phyloP scores from a whole-genome alignment of 2,113 vertebrate genomes.

The Pluvianellus socialis region DNA sequence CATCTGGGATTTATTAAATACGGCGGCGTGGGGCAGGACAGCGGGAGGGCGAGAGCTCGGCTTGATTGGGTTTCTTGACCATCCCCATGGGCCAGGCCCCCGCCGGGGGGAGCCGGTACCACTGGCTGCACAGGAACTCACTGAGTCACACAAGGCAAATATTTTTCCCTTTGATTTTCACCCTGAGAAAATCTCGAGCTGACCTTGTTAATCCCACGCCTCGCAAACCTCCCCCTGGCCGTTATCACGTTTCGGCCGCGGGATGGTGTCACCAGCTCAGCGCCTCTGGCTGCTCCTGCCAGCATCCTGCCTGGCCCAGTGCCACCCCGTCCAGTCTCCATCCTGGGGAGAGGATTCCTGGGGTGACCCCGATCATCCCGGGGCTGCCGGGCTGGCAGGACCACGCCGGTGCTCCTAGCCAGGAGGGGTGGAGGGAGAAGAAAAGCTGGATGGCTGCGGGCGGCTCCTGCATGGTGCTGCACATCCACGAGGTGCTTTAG shows the following conservation, averaged over 20 bases:
- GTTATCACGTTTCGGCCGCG: background rate
- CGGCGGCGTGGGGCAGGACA: rapidly evolving
- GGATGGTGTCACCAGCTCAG: conserved; percentile 14
- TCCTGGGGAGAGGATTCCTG: background rate
- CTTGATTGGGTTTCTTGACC: background rate
- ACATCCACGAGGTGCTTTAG: rapidly evolving
- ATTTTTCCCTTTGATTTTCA: conserved; percentile 58
- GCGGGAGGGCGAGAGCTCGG: background rate
- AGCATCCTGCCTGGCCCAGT: conserved; percentile 2
- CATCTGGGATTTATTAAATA: rapidly evolving
- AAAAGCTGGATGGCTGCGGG: rapidly evolving
- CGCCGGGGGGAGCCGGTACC: background rate
- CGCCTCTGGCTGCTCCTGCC: background rate
- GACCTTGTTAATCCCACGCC: conserved; percentile 18
- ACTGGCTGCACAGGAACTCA: conserved; percentile 2
- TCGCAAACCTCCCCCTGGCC: background rate
- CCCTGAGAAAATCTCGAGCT: conserved; percentile 31
- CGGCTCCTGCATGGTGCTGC: background rate
- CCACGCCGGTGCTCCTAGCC: rapidly evolving
- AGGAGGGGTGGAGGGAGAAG: background rate
- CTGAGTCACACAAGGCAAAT: conserved; percentile 55
- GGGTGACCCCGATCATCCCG: background rate
- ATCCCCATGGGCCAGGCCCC: background rate
- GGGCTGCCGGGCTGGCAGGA: background rate
- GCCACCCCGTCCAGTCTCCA: background rate